Evolutionary conservation across 23 tunicate species (phyloP), one percentile per base, ranked within the genome.

Genomic region (Styela clava): DNA sequence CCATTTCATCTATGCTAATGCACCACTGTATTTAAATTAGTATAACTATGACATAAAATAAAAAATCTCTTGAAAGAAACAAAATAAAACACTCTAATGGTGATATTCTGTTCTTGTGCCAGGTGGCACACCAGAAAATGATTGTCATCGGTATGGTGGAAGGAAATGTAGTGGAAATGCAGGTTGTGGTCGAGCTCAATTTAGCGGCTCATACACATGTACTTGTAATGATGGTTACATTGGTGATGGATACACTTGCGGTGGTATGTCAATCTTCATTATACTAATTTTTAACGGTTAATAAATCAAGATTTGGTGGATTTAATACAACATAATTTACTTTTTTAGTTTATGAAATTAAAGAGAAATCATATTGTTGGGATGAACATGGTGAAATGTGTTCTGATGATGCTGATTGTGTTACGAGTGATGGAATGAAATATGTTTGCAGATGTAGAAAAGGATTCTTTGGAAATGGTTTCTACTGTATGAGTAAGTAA

Each of bases 381-480:
- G 56, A 44, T 44, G 9, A 44, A 44, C 56, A 44, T 44, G 56
- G 56, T 44, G 56, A 44, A 44, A 44, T 44, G 56, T 44, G 56
- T 44, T 44, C 56, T 44, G 56, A 44, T 44, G 56, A 44, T 44
- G 56, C 56, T 44, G 56, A 44, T 12, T 44, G 56, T 44, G 56
- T 44, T 44, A 5, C 56, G 12, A 44, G 56, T 44, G 37, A 32
- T 1, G 51, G 78, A 73, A 34, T 32, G 51, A 73, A 2, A n/a
- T 32, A 12, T 18, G 27, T 29, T 16, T 73, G 78, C 62, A 29
- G 56, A 73, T 73, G 78, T 52, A 73, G 51, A 34, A 31, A 24
- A 1, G 78, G 78, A 24, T 73, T 73, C 62, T 32, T 33, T n/a
- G 78, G 78, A 73, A 73, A 20, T 35, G 78, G 78, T 12, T 73